A percentile compares a stretch with the other conserved stretches of the same genome.
These are phyloP conservation scores for Phrynocephalus forsythii DNA, from an alignment of 2,797 vertebrate species.

Conservation along the genomic window DNA sequence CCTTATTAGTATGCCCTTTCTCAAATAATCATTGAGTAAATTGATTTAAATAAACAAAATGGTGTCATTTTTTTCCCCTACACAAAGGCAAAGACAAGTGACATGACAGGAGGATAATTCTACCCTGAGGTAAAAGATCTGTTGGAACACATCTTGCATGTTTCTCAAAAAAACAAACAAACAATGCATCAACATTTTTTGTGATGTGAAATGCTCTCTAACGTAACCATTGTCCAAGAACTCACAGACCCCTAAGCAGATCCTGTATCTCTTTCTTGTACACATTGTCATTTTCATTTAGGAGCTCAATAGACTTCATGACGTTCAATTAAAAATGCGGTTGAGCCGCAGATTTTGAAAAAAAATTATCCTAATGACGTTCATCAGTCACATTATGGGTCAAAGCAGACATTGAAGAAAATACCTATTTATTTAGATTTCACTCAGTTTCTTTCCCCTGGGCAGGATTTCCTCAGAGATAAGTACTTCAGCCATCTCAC, in stretches of 20 bases:
- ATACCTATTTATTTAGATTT: too few relatives aligned
- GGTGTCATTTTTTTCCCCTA: conserved; percentile 10
- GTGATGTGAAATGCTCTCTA: conserved; percentile 61
- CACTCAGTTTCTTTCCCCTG: too few relatives aligned
- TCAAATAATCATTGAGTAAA: conserved; percentile 29
- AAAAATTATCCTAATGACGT: too few relatives aligned
- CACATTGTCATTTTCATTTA: background rate
- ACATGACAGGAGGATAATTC: conserved; percentile 52
- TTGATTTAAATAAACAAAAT: background rate
- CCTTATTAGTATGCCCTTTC: background rate
- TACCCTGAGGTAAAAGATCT: conserved; percentile 59
- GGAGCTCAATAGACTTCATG: too few relatives aligned
- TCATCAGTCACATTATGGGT: too few relatives aligned
- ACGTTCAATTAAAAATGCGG: too few relatives aligned
- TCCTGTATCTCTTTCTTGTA: conserved; percentile 37
- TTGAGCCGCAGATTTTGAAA: background rate
- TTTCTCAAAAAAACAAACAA: too few relatives aligned
- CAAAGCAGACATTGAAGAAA: too few relatives aligned
- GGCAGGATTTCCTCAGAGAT: too few relatives aligned
- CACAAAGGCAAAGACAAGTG: conserved; percentile 35
- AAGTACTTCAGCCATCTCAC: too few relatives aligned
- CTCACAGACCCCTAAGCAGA: conserved; percentile 52
- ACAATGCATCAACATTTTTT: conserved; percentile 59
- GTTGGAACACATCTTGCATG: conserved; percentile 52
- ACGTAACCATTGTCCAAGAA: conserved; percentile 50